Base-by-base conservation (phyloP, 1,140 invertebrate species). In the Lerema accius region DNA sequence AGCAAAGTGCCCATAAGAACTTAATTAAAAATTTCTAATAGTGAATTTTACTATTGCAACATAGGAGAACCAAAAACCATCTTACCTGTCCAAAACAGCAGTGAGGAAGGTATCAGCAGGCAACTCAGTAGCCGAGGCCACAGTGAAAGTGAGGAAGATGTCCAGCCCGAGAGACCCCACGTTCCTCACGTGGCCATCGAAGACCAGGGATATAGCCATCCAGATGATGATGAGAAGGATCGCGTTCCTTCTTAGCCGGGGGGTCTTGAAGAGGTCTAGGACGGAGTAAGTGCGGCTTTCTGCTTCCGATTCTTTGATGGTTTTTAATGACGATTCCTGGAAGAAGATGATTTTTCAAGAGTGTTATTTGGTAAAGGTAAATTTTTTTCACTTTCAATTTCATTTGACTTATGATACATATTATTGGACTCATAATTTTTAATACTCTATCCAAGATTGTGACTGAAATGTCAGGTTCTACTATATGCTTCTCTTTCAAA, bases 131-230 rank as follows among this genome's bases (percentile, higher is more conserved):
- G 95, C 94, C 9, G 95, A 94, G 0, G 96, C 96, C 1, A 97
- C 92, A 0, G 95, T 96, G 76, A 97, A 97, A 0, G 96, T 96
- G 19, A 96, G 74, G 78, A 97, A 97, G 1, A 97, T 92, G 71
- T 97, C 94, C 64, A 97, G 82, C 0, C 95, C 96, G 4, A 97
- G 88, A 28, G 95, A 95, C 13, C 95, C 95, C 0, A 97, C 95
- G 70, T 96, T 96, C 75, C 96, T 91, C 1, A 97, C 96, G 78
- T 97, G 96, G 0, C 96, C 96, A 71, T 97, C 96, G 75, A 97
- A 97, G 0, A 96, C 94, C 79, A 98, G 77, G 0, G 96, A 96
- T 56, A 97, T 95, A 7, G 94, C 93, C 95, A 97, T 97, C 96
- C 96, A 97, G 50, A 96, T 95, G 3, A 96, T 43, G 66, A 96